Conservation (phyloP, 2,888 invertebrate species). For the Cheilosia variabilis region DNA sequence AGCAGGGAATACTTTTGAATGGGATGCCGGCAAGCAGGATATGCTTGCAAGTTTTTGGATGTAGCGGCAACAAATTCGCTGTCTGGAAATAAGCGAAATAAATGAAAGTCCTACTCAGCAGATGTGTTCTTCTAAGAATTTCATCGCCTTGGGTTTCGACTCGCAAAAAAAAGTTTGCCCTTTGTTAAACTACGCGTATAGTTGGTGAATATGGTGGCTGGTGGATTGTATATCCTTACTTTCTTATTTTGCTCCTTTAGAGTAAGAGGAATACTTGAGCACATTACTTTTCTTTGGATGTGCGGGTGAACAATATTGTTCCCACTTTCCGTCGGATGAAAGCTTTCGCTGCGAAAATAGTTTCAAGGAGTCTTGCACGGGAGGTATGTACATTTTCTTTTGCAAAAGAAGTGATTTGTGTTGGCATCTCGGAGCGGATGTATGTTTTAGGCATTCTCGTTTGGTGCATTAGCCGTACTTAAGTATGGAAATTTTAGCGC, state of each 20-base stretch:
- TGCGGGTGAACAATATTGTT: neutral
- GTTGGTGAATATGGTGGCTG: no score
- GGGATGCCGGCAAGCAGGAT: slow-evolving; percentile 22
- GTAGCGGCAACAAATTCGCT: slow-evolving; percentile 53
- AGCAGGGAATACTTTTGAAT: slow-evolving; percentile 27
- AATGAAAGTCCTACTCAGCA: slow-evolving; percentile 63
- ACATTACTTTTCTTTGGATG: slow-evolving; percentile 33
- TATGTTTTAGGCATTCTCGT: slow-evolving; percentile 47
- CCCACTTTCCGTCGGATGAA: slow-evolving; percentile 29
- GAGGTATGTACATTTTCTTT: slow-evolving; percentile 8
- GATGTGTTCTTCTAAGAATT: slow-evolving; percentile 52
- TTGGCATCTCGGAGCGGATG: slow-evolving; percentile 42
- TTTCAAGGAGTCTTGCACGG: slow-evolving; percentile 11
- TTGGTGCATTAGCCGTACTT: slow-evolving; percentile 49
- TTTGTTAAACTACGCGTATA: slow-evolving; percentile 35
- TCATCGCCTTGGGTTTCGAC: slow-evolving; percentile 36
- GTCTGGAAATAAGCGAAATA: slow-evolving; percentile 55
- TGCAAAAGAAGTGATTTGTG: slow-evolving; percentile 40
- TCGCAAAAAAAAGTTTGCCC: slow-evolving; percentile 22
- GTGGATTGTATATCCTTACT: slow-evolving; percentile 5
- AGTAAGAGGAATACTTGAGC: neutral
- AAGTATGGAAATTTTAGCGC: slow-evolving; percentile 39
- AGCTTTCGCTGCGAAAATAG: slow-evolving; percentile 39
- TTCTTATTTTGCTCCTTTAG: neutral
- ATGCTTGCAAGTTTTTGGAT: slow-evolving; percentile 31